These are phyloP conservation scores for Temnothorax unifasciatus DNA, from an alignment of 2,888 invertebrate species.

Conservation along the genomic window DNA sequence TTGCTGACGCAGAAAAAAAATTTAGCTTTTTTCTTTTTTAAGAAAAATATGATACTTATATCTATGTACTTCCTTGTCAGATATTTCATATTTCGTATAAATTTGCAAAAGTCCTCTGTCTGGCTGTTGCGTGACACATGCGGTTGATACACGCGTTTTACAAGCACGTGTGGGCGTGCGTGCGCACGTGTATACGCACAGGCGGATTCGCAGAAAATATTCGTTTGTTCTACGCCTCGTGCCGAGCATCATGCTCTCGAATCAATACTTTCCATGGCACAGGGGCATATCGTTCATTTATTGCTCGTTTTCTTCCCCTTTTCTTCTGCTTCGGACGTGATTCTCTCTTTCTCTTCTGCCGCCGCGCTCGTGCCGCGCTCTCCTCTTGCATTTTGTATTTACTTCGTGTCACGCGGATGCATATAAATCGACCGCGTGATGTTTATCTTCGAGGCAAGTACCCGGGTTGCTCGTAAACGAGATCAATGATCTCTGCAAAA, in stretches of 20 bases:
- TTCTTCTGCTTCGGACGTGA: slow-evolving; percentile 4
- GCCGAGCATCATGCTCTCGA: slow-evolving; percentile 75
- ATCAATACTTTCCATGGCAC: slow-evolving; percentile 76
- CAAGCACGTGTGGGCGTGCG: slow-evolving; percentile 15
- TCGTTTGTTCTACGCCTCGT: slow-evolving; percentile 69
- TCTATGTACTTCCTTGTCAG: neutral
- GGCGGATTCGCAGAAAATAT: slow-evolving; percentile 68
- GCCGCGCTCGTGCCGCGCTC: slow-evolving; percentile 32
- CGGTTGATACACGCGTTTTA: neutral
- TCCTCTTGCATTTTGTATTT: slow-evolving; percentile 47
- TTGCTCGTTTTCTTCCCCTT: slow-evolving; percentile 62
- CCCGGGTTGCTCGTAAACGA: neutral
- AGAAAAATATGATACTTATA: neutral
- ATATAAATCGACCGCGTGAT: slow-evolving; percentile 24
- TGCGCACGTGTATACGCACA: neutral
- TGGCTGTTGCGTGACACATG: slow-evolving; percentile 39
- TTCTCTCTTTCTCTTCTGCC: slow-evolving; percentile 57
- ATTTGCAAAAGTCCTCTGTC: slow-evolving; percentile 2
- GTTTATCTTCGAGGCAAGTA: slow-evolving; percentile 13
- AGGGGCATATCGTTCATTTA: slow-evolving; percentile 68
- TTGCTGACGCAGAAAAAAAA: neutral
- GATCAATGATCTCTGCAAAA: slow-evolving; percentile 18
- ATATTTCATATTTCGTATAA: neutral
- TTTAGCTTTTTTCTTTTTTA: neutral
- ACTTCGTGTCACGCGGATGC: slow-evolving; percentile 22